phyloP scores from a whole-genome alignment of 1,140 invertebrate genomes.

The Meloidogyne chitwoodi region DNA sequence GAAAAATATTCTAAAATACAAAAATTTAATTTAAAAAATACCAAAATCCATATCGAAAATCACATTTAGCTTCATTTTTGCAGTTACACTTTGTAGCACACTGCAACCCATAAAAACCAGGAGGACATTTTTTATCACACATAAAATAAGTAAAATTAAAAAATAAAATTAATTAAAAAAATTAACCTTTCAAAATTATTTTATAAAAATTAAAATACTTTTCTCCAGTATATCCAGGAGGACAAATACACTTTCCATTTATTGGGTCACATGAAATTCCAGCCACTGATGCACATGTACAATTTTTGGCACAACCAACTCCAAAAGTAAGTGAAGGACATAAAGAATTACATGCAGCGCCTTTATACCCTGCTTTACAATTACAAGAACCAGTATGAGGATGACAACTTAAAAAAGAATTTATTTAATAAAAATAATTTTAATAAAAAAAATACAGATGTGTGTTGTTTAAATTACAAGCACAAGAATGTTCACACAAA shows the following conservation, averaged over 20 bases:
- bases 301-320: conserved; percentile 36
- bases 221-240: conserved; percentile 62
- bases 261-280: conserved; percentile 70
- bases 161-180: background rate
- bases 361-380: conserved; percentile 70
- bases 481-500: conserved; percentile 55
- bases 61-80: conserved; percentile 62
- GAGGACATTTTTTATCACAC: conserved; percentile 68
- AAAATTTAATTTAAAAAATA: background rate
- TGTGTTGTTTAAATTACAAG: conserved; percentile 50
- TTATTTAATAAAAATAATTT: background rate
- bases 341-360: conserved; percentile 67
- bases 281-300: conserved; percentile 39
- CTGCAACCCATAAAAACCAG: conserved; percentile 60
- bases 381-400: conserved; percentile 75
- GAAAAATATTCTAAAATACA: background rate
- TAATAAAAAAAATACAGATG: conserved; percentile 19
- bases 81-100: conserved; percentile 62
- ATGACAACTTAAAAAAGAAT: conserved; percentile 67
- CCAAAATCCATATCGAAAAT: conserved; percentile 62
- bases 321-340: conserved; percentile 66
- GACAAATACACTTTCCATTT: conserved; percentile 82
- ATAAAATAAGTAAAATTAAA: conserved; percentile 53
- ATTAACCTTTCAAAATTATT: background rate
- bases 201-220: background rate